These are phyloP conservation scores for Tuta absoluta DNA, from an alignment of 2,888 invertebrate species.

Conservation along the genomic window DNA sequence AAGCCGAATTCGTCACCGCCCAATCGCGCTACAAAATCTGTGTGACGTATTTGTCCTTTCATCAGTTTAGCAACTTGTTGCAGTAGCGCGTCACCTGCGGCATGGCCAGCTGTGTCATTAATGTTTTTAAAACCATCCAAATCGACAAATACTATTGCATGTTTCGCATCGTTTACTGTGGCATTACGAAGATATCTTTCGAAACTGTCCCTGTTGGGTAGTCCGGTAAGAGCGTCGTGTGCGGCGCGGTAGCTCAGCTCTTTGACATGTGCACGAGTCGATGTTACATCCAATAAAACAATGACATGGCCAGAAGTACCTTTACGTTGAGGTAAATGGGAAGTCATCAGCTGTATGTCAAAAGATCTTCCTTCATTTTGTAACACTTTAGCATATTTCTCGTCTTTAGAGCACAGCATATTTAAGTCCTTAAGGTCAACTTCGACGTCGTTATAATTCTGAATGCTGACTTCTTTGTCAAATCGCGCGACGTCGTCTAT, in stretches of 20 bases:
- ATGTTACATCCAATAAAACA: neutral
- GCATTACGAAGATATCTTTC: neutral
- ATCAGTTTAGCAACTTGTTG: conserved; percentile 5
- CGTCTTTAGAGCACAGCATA: neutral
- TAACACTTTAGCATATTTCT: neutral
- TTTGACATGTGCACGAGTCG: neutral
- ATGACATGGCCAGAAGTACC: neutral
- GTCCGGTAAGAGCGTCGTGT: conserved; percentile 10
- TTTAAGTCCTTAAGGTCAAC: neutral
- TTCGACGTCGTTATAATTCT: neutral
- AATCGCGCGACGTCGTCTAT: neutral
- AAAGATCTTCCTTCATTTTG: neutral
- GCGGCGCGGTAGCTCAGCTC: neutral
- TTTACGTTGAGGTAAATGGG: neutral
- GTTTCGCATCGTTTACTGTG: neutral
- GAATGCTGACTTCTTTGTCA: neutral
- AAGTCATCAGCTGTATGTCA: neutral
- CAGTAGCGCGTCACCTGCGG: conserved; percentile 10
- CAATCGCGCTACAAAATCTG: conserved; percentile 13
- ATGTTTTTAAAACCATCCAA: conserved; percentile 13
- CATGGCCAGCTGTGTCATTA: conserved; percentile 3
- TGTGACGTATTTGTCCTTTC: neutral
- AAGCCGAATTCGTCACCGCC: conserved; percentile 15
- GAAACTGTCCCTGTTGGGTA: conserved; percentile 14
- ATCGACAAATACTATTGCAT: conserved; percentile 1